Evolutionary conservation across 2,113 vertebrate genomes (phyloP).

Genomic region (Dipodomys stephensi): DNA sequence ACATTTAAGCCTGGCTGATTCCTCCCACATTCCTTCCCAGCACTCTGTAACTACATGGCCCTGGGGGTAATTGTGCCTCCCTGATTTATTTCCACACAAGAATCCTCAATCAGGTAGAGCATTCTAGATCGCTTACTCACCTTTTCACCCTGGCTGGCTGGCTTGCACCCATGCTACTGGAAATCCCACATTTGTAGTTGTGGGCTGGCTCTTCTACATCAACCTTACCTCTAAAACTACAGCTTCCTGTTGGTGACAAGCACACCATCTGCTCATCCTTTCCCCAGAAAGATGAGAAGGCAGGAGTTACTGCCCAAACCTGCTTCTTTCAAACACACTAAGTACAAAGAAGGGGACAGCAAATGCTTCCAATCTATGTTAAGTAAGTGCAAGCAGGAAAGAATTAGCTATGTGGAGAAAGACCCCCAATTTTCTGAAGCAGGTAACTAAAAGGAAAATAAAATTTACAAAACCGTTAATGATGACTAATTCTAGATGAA

Average conservation of each 20-base stretch:
- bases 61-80: neutral
- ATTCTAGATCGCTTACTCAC: slow-evolving; percentile 12
- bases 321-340: neutral
- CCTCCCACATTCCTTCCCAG: neutral
- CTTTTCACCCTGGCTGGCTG: neutral
- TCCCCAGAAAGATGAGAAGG: slow-evolving; percentile 18
- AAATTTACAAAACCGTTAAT: neutral
- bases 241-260: neutral
- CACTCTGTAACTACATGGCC: neutral
- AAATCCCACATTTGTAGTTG: neutral
- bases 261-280: neutral
- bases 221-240: neutral
- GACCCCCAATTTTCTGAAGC: slow-evolving; percentile 2
- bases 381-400: slow-evolving; percentile 19
- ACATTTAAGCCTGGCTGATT: neutral
- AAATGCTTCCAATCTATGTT: neutral
- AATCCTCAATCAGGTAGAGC: neutral
- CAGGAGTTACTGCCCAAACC: neutral
- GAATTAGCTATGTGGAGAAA: neutral
- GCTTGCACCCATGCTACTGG: neutral
- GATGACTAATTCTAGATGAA: slow-evolving; percentile 10
- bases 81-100: neutral
- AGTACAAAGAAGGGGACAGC: neutral
- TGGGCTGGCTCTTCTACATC: neutral
- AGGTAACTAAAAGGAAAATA: neutral